phyloP scores from a whole-genome alignment of 2,113 vertebrate species.

The Strix uralensis region DNA sequence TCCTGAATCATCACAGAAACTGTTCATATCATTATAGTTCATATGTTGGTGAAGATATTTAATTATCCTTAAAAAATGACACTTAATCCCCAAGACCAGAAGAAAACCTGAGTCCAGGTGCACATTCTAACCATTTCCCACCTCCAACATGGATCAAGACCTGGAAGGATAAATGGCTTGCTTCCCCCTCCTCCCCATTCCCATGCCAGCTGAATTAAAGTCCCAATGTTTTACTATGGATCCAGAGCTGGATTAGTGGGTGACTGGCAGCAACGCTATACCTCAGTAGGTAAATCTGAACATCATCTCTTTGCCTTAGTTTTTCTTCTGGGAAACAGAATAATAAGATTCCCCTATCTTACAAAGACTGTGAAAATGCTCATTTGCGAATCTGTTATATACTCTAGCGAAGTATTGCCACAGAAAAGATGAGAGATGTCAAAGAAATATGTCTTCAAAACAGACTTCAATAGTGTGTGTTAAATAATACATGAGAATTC shows the following conservation, averaged over 20 bases:
- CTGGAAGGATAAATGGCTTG: neutral
- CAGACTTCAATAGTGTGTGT: neutral
- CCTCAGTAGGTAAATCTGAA: neutral
- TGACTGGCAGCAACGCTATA: neutral
- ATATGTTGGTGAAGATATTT: neutral
- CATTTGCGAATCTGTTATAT: neutral
- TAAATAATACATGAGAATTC: constrained; percentile 49
- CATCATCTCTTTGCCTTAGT: neutral
- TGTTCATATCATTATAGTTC: neutral
- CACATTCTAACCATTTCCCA: neutral
- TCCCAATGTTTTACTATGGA: neutral
- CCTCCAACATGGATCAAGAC: neutral
- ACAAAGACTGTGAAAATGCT: neutral
- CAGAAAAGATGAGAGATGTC: neutral
- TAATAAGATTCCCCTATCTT: neutral
- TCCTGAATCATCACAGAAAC: neutral
- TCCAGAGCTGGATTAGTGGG: neutral
- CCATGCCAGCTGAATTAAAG: neutral
- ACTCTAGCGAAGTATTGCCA: neutral
- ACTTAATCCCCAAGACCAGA: neutral
- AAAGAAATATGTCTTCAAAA: constrained; percentile 12
- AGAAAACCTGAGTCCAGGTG: neutral
- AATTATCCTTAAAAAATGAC: neutral
- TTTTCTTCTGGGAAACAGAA: neutral
- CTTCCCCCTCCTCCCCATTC: neutral